Evolutionary conservation across 2,797 vertebrate species (phyloP).

Genomic region (Cyclopterus lumpus): DNA sequence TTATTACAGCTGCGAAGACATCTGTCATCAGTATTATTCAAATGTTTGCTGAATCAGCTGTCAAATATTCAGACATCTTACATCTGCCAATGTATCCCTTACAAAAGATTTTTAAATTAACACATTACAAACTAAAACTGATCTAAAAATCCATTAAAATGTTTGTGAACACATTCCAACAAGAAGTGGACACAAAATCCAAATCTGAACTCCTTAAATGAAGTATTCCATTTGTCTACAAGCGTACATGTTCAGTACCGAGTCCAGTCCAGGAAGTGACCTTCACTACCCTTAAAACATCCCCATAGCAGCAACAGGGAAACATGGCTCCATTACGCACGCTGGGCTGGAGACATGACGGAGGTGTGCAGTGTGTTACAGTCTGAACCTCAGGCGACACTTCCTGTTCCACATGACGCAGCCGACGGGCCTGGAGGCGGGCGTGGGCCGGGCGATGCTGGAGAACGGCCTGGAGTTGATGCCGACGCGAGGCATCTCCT

Average conservation of each 20-base stretch:
- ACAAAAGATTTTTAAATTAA: constrained; percentile 37
- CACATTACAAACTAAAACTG: constrained; percentile 55
- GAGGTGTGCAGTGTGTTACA: neutral
- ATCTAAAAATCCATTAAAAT: constrained; percentile 19
- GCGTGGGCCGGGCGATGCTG: constrained; percentile 87
- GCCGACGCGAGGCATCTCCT: constrained; percentile 84
- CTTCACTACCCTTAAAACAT: constrained; percentile 17
- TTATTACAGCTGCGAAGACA: constrained; percentile 21
- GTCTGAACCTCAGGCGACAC: constrained; percentile 83
- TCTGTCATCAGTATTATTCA: neutral
- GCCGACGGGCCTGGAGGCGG: neutral
- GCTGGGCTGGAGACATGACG: neutral
- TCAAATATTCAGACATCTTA: neutral
- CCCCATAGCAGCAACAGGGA: constrained; percentile 40
- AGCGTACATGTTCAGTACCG: neutral
- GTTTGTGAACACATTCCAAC: constrained; percentile 30
- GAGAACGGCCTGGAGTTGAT: constrained; percentile 91
- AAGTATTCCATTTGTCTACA: constrained; percentile 8
- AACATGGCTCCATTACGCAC: neutral
- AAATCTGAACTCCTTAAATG: constrained; percentile 1
- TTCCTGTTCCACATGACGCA: constrained; percentile 87
- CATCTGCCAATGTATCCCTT: constrained; percentile 1
- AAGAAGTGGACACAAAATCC: constrained; percentile 25
- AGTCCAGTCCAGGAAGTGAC: neutral
- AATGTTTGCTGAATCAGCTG: neutral